phyloP scores from a whole-genome alignment of 2,888 invertebrate genomes.

The Lasioglossum malachurum region DNA sequence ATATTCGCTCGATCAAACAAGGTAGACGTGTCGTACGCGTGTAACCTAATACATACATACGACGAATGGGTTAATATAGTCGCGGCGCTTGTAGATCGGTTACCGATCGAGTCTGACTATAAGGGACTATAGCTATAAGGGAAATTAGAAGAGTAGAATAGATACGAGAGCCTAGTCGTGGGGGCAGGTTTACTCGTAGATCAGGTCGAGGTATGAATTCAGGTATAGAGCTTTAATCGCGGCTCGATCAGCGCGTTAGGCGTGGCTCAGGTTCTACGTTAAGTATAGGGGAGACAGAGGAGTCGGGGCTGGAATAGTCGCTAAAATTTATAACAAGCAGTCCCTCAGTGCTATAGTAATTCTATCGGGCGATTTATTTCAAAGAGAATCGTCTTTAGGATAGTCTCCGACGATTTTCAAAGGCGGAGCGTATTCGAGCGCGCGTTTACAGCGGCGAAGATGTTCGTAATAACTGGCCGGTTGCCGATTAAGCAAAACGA shows the following conservation, averaged over 20 bases:
- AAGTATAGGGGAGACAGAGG: not conserved
- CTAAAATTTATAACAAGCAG: conserved; percentile 6
- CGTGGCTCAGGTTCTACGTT: not conserved
- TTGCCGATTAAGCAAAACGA: conserved; percentile 49
- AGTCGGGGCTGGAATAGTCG: not conserved
- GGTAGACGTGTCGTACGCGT: not conserved
- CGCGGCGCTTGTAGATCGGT: not conserved
- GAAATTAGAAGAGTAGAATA: not conserved
- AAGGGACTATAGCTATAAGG: not conserved
- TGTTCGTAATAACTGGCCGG: conserved; percentile 36
- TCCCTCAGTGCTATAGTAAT: not conserved
- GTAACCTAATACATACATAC: not conserved
- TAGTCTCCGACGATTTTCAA: not conserved
- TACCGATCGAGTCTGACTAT: not conserved
- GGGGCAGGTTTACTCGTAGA: not conserved
- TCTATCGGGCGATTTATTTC: not conserved
- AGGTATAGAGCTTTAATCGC: not conserved
- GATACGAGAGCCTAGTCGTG: not conserved
- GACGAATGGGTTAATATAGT: not conserved
- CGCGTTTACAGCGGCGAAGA: not conserved
- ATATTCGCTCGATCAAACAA: not conserved
- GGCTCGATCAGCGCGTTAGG: not conserved
- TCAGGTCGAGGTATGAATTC: not conserved
- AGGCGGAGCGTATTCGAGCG: not conserved
- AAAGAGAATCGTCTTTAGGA: not conserved